phyloP scores from a whole-genome alignment of 2,888 invertebrate species.

The Deroplatys truncata region DNA sequence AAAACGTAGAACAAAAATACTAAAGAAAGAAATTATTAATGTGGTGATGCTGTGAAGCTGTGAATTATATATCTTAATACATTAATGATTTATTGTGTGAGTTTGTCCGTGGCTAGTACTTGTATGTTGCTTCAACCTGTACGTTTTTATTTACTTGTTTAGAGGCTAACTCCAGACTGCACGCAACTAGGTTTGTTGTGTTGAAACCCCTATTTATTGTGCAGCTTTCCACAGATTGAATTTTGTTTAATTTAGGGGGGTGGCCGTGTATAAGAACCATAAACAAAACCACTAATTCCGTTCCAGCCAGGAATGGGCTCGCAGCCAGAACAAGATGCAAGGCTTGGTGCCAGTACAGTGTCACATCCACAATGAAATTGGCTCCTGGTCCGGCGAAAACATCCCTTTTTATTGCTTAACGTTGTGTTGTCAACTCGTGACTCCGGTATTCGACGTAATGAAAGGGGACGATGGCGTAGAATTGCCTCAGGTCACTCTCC shows the following conservation, averaged over 20 bases:
- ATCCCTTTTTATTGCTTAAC: background rate
- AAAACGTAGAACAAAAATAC: no score
- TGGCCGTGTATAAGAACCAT: background rate
- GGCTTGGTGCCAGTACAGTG: background rate
- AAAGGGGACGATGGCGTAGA: background rate
- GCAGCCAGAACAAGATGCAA: background rate
- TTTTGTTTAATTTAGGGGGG: background rate
- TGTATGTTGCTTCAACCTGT: no score
- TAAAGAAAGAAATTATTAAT: no score
- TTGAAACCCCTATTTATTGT: background rate
- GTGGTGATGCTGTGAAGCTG: no score
- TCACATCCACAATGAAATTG: background rate
- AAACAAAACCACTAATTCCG: background rate
- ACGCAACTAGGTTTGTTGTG: background rate
- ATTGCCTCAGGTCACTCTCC: no score
- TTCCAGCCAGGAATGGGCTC: background rate
- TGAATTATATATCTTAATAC: no score
- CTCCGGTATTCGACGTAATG: background rate
- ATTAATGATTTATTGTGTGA: no score
- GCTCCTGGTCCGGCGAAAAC: background rate
- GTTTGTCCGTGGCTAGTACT: no score
- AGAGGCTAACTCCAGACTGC: background rate
- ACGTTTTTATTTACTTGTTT: background rate
- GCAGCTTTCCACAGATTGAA: background rate
- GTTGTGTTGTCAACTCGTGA: background rate